Conservation (phyloP, 2,888 invertebrate species). For the Deroplatys truncata region DNA sequence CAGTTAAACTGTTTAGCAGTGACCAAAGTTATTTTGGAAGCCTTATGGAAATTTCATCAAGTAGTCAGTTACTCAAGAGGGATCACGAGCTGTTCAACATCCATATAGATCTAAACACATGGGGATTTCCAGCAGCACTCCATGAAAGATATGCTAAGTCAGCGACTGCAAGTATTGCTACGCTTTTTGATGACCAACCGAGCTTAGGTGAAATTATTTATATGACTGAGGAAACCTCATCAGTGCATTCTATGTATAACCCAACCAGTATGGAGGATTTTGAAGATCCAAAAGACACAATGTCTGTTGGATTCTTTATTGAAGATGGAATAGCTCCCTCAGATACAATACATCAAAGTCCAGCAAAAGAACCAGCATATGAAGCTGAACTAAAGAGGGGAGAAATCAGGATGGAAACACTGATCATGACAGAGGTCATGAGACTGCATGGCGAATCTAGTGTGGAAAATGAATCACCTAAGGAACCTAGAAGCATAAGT, state of each 20-base stretch:
- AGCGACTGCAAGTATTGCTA: not conserved
- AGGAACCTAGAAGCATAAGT: not conserved
- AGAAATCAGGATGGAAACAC: too few species aligned
- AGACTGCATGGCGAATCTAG: too few species aligned
- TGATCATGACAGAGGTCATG: too few species aligned
- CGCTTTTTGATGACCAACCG: not conserved
- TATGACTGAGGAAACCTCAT: not conserved
- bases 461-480: too few species aligned
- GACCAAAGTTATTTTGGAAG: not conserved
- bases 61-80: not conserved
- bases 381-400: too few species aligned
- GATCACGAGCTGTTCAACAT: not conserved
- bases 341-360: too few species aligned
- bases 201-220: not conserved
- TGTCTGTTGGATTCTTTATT: not conserved
- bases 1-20: not conserved
- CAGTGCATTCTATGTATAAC: not conserved
- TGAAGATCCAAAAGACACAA: not conserved
- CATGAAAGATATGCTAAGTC: not conserved
- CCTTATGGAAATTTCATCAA: not conserved
- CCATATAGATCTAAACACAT: not conserved
- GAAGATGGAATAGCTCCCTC: not conserved
- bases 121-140: not conserved
- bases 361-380: too few species aligned
- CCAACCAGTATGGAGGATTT: not conserved